These are phyloP conservation scores for Rhincodon typus DNA, from an alignment of 2,797 vertebrate species.

Conservation along the genomic window DNA sequence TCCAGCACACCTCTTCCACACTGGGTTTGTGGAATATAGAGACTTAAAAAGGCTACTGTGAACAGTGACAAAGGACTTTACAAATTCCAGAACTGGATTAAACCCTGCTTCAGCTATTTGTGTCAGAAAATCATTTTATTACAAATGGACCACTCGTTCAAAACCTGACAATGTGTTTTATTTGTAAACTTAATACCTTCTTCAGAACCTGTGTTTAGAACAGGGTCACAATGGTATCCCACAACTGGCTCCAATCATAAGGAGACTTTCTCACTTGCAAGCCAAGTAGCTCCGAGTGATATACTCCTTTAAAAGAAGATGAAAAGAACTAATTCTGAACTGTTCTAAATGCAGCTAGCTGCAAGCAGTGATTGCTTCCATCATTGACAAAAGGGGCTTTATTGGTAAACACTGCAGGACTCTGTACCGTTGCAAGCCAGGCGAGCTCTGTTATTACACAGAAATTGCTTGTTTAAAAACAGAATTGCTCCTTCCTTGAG, in stretches of 20 bases:
- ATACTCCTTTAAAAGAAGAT: background rate
- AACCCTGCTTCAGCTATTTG: background rate
- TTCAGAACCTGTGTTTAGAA: background rate
- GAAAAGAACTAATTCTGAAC: background rate
- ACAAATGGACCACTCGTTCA: background rate
- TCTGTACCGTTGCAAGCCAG: background rate
- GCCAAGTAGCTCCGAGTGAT: background rate
- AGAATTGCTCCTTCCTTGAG: background rate
- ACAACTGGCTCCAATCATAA: background rate
- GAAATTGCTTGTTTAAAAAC: background rate
- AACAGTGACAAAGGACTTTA: background rate
- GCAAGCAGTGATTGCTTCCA: background rate
- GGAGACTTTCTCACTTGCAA: background rate
- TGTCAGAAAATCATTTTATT: background rate
- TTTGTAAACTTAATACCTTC: background rate
- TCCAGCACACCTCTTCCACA: background rate
- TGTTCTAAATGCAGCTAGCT: background rate
- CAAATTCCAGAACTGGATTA: background rate
- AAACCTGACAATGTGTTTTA: background rate
- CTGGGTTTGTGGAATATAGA: background rate
- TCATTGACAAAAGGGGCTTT: background rate
- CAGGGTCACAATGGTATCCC: background rate
- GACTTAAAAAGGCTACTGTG: background rate
- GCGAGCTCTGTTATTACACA: background rate
- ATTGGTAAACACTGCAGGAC: background rate